Evolutionary conservation across 2,888 invertebrate genomes (phyloP).

Genomic region (Pediacus dermestoides): DNA sequence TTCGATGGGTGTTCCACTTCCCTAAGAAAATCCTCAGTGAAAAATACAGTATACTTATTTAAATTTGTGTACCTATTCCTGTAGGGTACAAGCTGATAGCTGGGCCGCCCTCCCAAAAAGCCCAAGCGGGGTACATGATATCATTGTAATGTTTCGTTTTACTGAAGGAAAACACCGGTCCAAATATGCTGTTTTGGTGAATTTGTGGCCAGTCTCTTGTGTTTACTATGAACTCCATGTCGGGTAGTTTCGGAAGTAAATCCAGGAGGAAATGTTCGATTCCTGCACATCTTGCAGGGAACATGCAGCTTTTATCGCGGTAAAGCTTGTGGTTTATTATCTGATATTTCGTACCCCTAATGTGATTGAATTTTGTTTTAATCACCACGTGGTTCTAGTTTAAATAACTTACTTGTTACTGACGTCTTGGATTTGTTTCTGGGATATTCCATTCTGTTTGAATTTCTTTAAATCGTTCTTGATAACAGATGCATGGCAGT

Average conservation of each 20-base stretch:
- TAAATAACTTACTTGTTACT: constrained; percentile 19
- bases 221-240: constrained; percentile 85
- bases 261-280: constrained; percentile 82
- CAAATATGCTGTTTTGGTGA: constrained; percentile 56
- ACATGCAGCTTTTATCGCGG: constrained; percentile 81
- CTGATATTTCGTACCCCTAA: constrained; percentile 75
- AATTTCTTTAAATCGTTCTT: constrained; percentile 67
- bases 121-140: constrained; percentile 95
- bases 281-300: constrained; percentile 87
- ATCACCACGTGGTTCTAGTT: constrained; percentile 5
- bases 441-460: constrained; percentile 63
- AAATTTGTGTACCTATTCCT: constrained; percentile 59
- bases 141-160: constrained; percentile 84
- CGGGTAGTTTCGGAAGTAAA: constrained; percentile 65
- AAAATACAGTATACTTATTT: constrained; percentile 6
- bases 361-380: constrained; percentile 1
- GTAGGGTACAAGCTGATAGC: constrained; percentile 90
- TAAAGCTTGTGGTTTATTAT: constrained; percentile 77
- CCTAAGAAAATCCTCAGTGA: constrained; percentile 59
- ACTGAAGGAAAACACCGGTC: constrained; percentile 94
- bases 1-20: constrained; percentile 83
- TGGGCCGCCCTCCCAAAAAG: constrained; percentile 98
- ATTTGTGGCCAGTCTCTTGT: constrained; percentile 92
- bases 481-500: constrained; percentile 63
- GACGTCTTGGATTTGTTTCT: constrained; percentile 61